These are phyloP conservation scores for Eudyptes chrysolophus DNA, from an alignment of 2,113 vertebrate species.

Conservation along the genomic window DNA sequence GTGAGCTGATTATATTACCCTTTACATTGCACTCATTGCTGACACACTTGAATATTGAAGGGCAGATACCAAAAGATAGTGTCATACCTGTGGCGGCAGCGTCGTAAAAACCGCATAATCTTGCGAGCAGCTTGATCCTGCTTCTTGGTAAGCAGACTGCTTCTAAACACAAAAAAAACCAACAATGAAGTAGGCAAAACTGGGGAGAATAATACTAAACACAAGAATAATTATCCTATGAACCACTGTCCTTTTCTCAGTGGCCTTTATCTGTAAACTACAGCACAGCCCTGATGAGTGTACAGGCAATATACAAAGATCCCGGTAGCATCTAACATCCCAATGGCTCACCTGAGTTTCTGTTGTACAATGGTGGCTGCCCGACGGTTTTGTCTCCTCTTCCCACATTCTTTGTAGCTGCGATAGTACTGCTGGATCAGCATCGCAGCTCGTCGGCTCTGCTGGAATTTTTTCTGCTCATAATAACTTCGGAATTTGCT, in stretches of 20 bases:
- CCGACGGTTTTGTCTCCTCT: constrained; percentile 85
- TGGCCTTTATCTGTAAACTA: background rate
- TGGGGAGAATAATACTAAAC: background rate
- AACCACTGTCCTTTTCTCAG: background rate
- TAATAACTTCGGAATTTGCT: constrained; percentile 99
- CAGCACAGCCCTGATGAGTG: background rate
- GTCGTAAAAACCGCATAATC: constrained; percentile 98
- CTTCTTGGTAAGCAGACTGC: constrained; percentile 97
- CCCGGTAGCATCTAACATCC: fast-evolving
- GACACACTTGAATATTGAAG: background rate
- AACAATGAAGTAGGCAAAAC: background rate
- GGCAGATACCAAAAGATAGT: background rate
- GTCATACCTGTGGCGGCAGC: constrained; percentile 95
- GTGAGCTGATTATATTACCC: background rate
- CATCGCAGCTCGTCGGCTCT: constrained; percentile 93
- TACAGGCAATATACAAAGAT: fast-evolving
- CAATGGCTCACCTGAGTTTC: constrained; percentile 74
- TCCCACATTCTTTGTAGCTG: constrained; percentile 92
- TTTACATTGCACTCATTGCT: background rate
- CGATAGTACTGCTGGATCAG: constrained; percentile 98
- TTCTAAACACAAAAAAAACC: constrained; percentile 75
- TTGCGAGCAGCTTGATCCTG: constrained; percentile 99
- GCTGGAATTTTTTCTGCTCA: constrained; percentile 97
- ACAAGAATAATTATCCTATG: background rate
- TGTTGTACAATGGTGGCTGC: constrained; percentile 86